phyloP scores from a whole-genome alignment of 2,888 invertebrate species.

The Pheosia tremula region DNA sequence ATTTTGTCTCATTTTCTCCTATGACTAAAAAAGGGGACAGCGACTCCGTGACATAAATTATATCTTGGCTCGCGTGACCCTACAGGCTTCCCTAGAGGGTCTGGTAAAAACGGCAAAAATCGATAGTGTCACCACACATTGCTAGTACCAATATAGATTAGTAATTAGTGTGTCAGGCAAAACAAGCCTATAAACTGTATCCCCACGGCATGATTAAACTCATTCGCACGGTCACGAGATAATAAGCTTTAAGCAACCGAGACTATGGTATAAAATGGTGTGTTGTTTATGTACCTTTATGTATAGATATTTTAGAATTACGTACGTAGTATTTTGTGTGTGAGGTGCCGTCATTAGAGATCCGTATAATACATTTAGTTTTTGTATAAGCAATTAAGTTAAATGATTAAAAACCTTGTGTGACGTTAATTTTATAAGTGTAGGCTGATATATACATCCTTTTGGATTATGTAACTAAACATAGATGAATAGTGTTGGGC shows the following conservation, averaged over 20 bases:
- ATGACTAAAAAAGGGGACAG: no score
- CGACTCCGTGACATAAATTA: no score
- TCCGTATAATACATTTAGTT: constrained; percentile 5
- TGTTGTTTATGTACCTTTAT: constrained; percentile 55
- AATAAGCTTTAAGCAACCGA: constrained; percentile 68
- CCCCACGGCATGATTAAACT: constrained; percentile 42
- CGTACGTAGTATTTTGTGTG: constrained; percentile 28
- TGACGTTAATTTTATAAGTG: constrained; percentile 19
- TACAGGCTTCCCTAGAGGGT: no score
- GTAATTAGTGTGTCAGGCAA: constrained; percentile 38
- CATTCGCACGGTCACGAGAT: constrained; percentile 43
- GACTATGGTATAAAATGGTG: constrained; percentile 58
- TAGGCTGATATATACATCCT: constrained; percentile 30
- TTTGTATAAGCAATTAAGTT: constrained; percentile 3
- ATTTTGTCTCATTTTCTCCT: no score
- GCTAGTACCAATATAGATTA: neutral
- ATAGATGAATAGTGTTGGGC: neutral
- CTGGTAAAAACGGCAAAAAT: neutral
- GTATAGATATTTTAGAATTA: constrained; percentile 46
- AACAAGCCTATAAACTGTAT: constrained; percentile 55
- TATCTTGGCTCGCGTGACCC: no score
- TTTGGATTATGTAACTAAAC: constrained; percentile 18
- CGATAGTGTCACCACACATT: neutral
- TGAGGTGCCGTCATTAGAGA: constrained; percentile 21
- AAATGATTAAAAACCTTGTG: constrained; percentile 11